Conservation (phyloP, 2,113 vertebrate species). For the Microtus richardsoni region DNA sequence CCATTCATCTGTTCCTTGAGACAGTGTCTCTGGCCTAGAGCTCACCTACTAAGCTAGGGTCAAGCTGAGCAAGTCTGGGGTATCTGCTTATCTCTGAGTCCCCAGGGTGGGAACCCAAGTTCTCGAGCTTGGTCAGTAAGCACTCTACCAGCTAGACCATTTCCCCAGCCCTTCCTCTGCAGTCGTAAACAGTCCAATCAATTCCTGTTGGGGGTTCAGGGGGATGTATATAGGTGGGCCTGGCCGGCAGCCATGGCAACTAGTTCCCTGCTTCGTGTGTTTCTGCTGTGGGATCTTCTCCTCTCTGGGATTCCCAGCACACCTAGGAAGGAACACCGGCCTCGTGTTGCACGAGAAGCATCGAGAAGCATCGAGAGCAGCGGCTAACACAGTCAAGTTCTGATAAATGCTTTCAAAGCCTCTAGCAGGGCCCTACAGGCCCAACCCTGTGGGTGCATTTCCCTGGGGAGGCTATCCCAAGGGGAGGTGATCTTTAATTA, state of each 20-base stretch:
- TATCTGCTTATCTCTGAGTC: background rate
- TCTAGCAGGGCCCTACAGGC: background rate
- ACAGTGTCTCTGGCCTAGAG: background rate
- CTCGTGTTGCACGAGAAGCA: background rate
- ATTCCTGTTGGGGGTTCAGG: background rate
- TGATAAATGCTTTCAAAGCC: constrained; percentile 37
- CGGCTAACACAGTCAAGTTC: background rate
- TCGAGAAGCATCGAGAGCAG: background rate
- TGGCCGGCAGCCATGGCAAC: background rate
- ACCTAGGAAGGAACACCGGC: background rate
- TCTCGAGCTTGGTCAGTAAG: background rate
- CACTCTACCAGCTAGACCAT: background rate
- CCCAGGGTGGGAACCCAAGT: background rate
- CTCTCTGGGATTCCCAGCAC: background rate
- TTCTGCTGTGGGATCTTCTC: background rate
- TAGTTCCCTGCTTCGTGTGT: background rate
- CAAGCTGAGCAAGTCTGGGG: background rate
- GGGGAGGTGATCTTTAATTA: constrained; percentile 39
- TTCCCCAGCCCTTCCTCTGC: background rate
- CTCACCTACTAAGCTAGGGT: background rate
- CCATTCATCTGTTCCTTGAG: background rate
- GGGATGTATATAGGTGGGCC: background rate
- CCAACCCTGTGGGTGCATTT: background rate
- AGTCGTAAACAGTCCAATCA: background rate
- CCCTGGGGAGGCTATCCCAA: background rate